Percentiles rank a stretch among this genome's conserved stretches.
phyloP scores from a whole-genome alignment of 2,888 invertebrate genomes.

The Cheiracanthium punctorium region DNA sequence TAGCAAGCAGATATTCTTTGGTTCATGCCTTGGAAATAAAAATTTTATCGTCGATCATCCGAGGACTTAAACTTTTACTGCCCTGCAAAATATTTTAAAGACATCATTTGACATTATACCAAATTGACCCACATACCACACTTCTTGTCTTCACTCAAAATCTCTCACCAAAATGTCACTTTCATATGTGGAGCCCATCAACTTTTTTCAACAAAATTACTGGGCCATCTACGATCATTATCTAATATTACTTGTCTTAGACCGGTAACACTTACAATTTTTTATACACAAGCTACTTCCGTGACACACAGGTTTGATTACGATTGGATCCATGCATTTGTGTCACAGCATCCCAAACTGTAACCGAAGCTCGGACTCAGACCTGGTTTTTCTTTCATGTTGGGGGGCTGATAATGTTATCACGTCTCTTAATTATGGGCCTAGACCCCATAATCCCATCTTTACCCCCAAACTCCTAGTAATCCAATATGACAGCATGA shows the following conservation, averaged over 20 bases:
- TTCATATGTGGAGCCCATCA: too few species aligned
- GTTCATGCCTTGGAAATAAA: too few species aligned
- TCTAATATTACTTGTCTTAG: background rate
- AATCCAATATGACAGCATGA: conserved; percentile 13
- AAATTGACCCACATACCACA: background rate
- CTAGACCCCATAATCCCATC: background rate
- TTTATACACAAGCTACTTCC: background rate
- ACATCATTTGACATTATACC: too few species aligned
- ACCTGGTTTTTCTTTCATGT: background rate
- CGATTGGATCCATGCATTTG: background rate
- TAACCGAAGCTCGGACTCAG: background rate
- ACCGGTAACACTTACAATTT: background rate
- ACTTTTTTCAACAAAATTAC: background rate
- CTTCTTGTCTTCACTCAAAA: too few species aligned
- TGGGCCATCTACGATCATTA: background rate
- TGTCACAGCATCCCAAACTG: background rate
- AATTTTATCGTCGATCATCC: too few species aligned
- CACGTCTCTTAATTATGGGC: background rate
- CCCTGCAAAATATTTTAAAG: too few species aligned
- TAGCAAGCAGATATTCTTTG: too few species aligned
- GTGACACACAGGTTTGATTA: background rate
- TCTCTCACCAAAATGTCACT: too few species aligned
- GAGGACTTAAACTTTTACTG: too few species aligned
- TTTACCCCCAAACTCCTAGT: background rate
- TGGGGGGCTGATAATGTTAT: background rate